Evolutionary conservation across 1,140 invertebrate genomes (phyloP).

Genomic region (Cydia amplana): DNA sequence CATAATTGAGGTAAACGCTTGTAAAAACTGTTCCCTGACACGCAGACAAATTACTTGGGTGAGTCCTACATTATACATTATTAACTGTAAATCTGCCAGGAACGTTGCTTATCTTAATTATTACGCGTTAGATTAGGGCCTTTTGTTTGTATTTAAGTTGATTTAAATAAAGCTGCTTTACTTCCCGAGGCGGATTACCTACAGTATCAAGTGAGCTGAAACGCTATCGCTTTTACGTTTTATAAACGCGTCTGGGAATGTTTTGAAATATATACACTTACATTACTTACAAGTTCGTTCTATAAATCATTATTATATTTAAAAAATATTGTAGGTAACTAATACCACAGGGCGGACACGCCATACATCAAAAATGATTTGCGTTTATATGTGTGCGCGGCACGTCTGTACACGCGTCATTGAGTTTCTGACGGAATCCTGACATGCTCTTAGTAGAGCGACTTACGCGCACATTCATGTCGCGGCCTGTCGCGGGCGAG

Average conservation of each 20-base stretch:
- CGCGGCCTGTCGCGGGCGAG: too few species aligned
- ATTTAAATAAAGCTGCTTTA: constrained; percentile 31
- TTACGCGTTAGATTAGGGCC: constrained; percentile 27
- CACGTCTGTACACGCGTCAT: too few species aligned
- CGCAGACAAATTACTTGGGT: neutral
- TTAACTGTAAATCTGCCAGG: constrained; percentile 25
- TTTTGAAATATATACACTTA: too few species aligned
- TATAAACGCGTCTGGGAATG: neutral
- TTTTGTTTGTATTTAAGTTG: constrained; percentile 31
- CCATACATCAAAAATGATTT: too few species aligned
- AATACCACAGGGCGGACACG: too few species aligned
- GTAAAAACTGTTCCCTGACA: neutral
- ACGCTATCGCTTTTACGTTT: constrained; percentile 10
- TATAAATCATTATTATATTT: too few species aligned
- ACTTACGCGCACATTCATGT: too few species aligned
- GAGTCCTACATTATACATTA: constrained; percentile 23
- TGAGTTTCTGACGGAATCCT: too few species aligned
- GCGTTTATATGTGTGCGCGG: too few species aligned
- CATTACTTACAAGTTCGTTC: too few species aligned
- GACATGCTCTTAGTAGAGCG: too few species aligned
- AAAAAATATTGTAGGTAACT: too few species aligned
- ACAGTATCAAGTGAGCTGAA: constrained; percentile 12
- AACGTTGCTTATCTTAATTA: constrained; percentile 31
- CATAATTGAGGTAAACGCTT: neutral
- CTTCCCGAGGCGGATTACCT: constrained; percentile 14